Percentiles rank a stretch among this genome's conserved stretches.
Evolutionary conservation across 2,797 vertebrate species (phyloP).

Genomic region (Periophthalmus magnuspinnatus): DNA sequence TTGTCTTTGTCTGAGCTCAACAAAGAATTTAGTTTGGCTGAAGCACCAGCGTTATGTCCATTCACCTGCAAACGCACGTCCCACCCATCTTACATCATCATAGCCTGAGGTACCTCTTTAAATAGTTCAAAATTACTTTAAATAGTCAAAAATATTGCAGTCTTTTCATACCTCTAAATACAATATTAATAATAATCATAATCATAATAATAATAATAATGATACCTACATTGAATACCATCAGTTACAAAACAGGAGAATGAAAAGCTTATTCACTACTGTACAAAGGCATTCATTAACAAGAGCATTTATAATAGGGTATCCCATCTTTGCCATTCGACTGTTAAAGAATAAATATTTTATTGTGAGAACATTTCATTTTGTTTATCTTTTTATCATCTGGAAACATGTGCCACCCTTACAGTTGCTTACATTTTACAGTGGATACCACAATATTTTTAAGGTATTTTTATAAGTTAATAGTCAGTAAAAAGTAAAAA

Average conservation of each 20-base stretch:
- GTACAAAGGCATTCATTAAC: conserved; percentile 79
- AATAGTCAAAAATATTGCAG: conserved; percentile 84
- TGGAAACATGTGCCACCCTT: conserved; percentile 56
- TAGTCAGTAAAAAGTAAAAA: neutral
- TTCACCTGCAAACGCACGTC: conserved; percentile 57
- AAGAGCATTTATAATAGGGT: conserved; percentile 69
- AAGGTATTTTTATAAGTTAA: neutral
- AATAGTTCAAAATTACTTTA: conserved; percentile 80
- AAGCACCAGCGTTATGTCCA: conserved; percentile 53
- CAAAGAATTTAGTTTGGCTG: conserved; percentile 53
- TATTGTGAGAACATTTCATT: conserved; percentile 65
- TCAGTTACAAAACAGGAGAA: conserved; percentile 78
- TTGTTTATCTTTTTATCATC: conserved; percentile 65
- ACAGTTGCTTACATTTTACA: conserved; percentile 38
- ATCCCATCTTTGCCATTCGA: conserved; percentile 56
- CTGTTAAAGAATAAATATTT: conserved; percentile 51
- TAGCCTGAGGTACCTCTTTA: conserved; percentile 78
- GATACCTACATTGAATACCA: conserved; percentile 78
- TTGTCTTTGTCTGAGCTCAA: conserved; percentile 42
- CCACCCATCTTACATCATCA: conserved; percentile 58
- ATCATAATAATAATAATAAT: conserved; percentile 77
- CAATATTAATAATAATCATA: conserved; percentile 77
- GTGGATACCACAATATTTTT: neutral
- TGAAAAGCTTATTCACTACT: conserved; percentile 76
- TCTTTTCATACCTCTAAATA: conserved; percentile 78